Base-by-base conservation (phyloP, 2,113 vertebrate genomes). In the Pterocles gutturalis region DNA sequence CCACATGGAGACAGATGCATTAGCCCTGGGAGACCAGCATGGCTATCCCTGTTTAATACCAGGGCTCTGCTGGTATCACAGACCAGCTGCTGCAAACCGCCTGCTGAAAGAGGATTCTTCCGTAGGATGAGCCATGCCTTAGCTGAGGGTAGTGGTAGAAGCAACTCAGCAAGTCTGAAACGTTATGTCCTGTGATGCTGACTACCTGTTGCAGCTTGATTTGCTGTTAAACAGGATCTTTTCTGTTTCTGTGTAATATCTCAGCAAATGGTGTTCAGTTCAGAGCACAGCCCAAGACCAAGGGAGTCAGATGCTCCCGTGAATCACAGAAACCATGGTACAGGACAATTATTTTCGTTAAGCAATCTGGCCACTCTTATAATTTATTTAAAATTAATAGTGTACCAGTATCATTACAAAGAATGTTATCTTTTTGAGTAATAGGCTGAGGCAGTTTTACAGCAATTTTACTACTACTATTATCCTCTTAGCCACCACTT, bases 401-500 rank as follows among this genome's bases (percentile, higher is more conserved):
- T 61, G 72, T 97, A 83, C 94, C 31, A 60, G 18, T 11, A 41
- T 66, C 81, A 85, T 91, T 96, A 85, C 62, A 73, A 83, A 65
- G n/a, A 80, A 55, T 36, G 64, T 48, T 69, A 91, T 87, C 8
- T 96, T 95, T 95, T 94, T 55, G 96, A 97, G 82, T 85, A 97
- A 95, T 83, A 93, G 25, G 1, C 72, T 95, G 93, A 93, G 86
- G 62, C 49, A 88, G 73, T 54, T 64, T 87, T 95, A 28, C n/a
- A 92, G 80, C 36, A 91, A 95, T 97, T 97, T 96, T 72, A 55
- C 75, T 92, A 54, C 79, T 67, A 43, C 97, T 97, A 89, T 87
- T 96, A 89, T 88, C 67, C 70, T 94, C 49, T 92, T 83, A 93
- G 85, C 85, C 89, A 95, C 71, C 92, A 96, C 66, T 95, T 97